Base-by-base conservation (phyloP, 1,140 invertebrate species). In the Drosophila gunungcola region DNA sequence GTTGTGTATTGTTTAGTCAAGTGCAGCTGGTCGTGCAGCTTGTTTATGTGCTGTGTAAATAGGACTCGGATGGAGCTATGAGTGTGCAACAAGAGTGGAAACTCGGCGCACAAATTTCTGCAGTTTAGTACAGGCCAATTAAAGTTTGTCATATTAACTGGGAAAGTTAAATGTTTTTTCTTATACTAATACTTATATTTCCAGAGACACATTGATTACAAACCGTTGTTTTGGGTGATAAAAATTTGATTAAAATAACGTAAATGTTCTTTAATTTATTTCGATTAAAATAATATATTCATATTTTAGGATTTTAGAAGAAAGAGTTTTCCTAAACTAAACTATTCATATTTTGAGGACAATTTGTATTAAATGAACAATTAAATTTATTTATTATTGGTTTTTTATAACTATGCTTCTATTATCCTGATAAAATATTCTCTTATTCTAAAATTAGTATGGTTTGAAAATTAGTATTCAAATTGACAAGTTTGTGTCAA, bases 1-100 rank as follows among this genome's bases (percentile, higher is more conserved):
- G 74, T 76, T 86, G 73, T 78, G 78, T 82, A 88, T 82, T 85
- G 82, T 85, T 85, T 88, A 85, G 82, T 85, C 83, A 85, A 85
- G 82, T 88, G 79, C 78, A 85, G 78, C 78, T 82, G 79, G 46
- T 88, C 64, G 65, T 75, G 69, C 73, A 85, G 63, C 78, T 82
- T 86, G 73, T 81, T 86, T 86, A 81, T 85, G 81, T 78, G 51
- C 78, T 41, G 63, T 38, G 46, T 53, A 85, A 85, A 85, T 85
- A 74, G 41, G 67, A 53, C 57, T 80, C 34, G 39, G 16, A 55
- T 42, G 41, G 54, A 69, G 62, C 27, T 3, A 53, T n/a, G 65
- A 69, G 65, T 34, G 62, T 21, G 41, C 61, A 42, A 46, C 32
- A 27, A 46, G 39, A 67, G n/a, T 34, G 65, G 63, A 41, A 68